phyloP scores from a whole-genome alignment of 2,888 invertebrate genomes.

The Lasioglossum oenotherae region DNA sequence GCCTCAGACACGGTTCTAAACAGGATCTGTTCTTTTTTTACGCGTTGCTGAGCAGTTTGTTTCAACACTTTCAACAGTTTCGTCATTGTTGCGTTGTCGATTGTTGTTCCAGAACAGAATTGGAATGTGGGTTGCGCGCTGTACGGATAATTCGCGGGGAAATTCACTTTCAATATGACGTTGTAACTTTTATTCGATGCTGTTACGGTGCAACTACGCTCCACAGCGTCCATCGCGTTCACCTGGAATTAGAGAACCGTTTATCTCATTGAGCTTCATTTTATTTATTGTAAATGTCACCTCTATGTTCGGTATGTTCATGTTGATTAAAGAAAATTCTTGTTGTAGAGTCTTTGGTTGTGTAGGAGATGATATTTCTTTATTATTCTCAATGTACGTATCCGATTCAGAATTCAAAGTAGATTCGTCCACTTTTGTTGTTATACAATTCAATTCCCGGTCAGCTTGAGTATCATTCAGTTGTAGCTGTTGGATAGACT shows the following conservation, averaged over 20 bases:
- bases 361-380: slow-evolving; percentile 81
- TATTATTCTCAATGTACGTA: slow-evolving; percentile 74
- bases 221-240: slow-evolving; percentile 86
- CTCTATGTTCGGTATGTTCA: slow-evolving; percentile 90
- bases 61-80: slow-evolving; percentile 93
- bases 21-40: slow-evolving; percentile 94
- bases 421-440: slow-evolving; percentile 75
- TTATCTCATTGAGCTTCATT: neutral
- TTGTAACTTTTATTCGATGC: slow-evolving; percentile 86
- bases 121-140: slow-evolving; percentile 88
- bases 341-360: slow-evolving; percentile 89
- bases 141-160: slow-evolving; percentile 91
- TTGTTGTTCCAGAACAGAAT: slow-evolving; percentile 88
- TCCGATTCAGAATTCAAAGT: slow-evolving; percentile 72
- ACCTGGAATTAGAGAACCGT: slow-evolving; percentile 68
- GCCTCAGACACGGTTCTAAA: slow-evolving; percentile 93
- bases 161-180: slow-evolving; percentile 88
- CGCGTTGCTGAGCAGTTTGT: slow-evolving; percentile 92
- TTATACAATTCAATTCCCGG: slow-evolving; percentile 76
- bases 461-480: slow-evolving; percentile 79
- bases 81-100: slow-evolving; percentile 90
- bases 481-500: slow-evolving; percentile 81
- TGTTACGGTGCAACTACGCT: slow-evolving; percentile 87
- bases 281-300: slow-evolving; percentile 79
- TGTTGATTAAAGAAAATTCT: slow-evolving; percentile 91